phyloP scores from a whole-genome alignment of 2,113 vertebrate genomes.

The Gadus macrocephalus region DNA sequence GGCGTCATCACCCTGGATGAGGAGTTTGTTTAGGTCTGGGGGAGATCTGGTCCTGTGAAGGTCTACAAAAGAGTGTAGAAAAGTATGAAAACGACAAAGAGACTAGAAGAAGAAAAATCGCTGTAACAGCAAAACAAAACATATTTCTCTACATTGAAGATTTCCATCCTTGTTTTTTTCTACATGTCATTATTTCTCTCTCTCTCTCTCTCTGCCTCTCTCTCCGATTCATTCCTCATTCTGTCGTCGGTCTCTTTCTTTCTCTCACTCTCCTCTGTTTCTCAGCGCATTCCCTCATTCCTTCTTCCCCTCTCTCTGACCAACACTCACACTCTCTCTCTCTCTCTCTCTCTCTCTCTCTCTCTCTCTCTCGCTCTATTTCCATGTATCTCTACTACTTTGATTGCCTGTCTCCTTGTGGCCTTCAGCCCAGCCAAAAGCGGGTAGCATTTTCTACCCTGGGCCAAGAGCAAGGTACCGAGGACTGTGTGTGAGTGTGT shows the following conservation, averaged over 20 bases:
- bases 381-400: conserved; percentile 32
- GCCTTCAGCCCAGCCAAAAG: conserved; percentile 64
- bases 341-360: background rate
- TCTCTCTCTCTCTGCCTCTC: background rate
- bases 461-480: conserved; percentile 31
- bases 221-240: background rate
- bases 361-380: conserved; percentile 24
- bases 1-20: no score
- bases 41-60: background rate
- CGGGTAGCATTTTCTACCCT: conserved; percentile 65
- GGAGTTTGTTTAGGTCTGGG: no score
- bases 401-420: conserved; percentile 60
- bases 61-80: background rate
- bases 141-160: no score
- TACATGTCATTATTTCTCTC: no score
- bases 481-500: background rate
- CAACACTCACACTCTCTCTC: background rate
- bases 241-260: background rate
- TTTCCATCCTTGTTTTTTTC: no score
- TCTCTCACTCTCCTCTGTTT: background rate
- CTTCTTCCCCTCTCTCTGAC: background rate
- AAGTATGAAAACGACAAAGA: background rate
- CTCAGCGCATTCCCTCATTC: background rate
- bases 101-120: background rate
- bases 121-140: no score